phyloP scores from a whole-genome alignment of 2,797 vertebrate species.

The Sitta carolinensis region DNA sequence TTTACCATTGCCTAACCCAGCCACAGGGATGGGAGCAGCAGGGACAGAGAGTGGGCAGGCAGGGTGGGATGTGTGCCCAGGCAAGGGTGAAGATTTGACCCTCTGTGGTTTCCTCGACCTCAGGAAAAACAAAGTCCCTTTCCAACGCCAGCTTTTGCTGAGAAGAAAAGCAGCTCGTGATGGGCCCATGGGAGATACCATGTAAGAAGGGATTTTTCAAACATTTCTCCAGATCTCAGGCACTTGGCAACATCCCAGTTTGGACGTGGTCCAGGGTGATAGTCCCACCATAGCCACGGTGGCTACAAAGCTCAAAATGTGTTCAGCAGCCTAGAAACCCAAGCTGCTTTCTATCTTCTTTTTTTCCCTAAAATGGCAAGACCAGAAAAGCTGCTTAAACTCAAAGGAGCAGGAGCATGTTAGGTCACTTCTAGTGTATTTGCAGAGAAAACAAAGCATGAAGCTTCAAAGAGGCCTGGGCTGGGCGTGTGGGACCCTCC shows the following conservation, averaged over 20 bases:
- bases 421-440: conserved; percentile 42
- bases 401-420: background rate
- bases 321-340: background rate
- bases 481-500: background rate
- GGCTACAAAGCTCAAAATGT: background rate
- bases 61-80: background rate
- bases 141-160: background rate
- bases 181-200: background rate
- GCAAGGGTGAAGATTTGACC: background rate
- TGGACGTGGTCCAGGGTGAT: background rate
- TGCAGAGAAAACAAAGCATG: conserved; percentile 47
- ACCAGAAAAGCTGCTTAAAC: background rate
- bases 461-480: background rate
- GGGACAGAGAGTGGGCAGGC: background rate
- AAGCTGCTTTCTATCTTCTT: background rate
- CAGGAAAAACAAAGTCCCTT: background rate
- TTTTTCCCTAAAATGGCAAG: background rate
- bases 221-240: background rate
- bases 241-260: background rate
- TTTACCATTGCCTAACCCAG: background rate
- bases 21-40: background rate
- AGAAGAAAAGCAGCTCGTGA: conserved; percentile 10
- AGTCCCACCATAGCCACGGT: background rate
- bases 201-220: background rate
- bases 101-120: background rate